Conservation (phyloP, 2,888 invertebrate species). For the Drosophila rubida region DNA sequence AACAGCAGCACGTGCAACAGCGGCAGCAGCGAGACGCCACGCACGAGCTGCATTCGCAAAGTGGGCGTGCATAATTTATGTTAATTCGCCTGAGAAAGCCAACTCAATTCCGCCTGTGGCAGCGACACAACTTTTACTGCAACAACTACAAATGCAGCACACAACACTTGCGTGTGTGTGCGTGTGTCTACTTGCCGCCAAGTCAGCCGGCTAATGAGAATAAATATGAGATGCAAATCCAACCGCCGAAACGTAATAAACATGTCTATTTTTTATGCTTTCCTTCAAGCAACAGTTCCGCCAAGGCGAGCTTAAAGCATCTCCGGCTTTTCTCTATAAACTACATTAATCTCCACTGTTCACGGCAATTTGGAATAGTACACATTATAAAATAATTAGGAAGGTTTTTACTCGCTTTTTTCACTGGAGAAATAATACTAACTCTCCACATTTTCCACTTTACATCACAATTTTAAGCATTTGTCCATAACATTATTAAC, state of each 20-base stretch:
- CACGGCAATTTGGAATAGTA: no score
- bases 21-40: conserved; percentile 29
- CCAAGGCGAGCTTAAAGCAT: not conserved
- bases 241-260: conserved; percentile 5
- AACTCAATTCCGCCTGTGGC: conserved; percentile 14
- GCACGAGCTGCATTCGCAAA: conserved; percentile 78
- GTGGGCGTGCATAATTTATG: conserved; percentile 81
- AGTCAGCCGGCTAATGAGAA: conserved; percentile 58
- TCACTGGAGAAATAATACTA: no score
- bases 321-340: not conserved
- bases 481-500: no score
- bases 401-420: no score
- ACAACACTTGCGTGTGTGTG: not conserved
- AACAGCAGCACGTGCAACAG: conserved; percentile 50
- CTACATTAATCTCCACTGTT: no score
- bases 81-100: conserved; percentile 73
- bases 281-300: not conserved
- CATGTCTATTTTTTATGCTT: conserved; percentile 1
- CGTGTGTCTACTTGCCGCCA: conserved; percentile 29
- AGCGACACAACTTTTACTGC: conserved; percentile 44
- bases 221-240: conserved; percentile 49
- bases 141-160: conserved; percentile 39
- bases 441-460: no score
- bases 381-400: no score
- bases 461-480: no score